Percentiles rank a stretch among this genome's conserved stretches.
Conservation (phyloP, 2,113 vertebrate genomes). For the Engystomops pustulosus region DNA sequence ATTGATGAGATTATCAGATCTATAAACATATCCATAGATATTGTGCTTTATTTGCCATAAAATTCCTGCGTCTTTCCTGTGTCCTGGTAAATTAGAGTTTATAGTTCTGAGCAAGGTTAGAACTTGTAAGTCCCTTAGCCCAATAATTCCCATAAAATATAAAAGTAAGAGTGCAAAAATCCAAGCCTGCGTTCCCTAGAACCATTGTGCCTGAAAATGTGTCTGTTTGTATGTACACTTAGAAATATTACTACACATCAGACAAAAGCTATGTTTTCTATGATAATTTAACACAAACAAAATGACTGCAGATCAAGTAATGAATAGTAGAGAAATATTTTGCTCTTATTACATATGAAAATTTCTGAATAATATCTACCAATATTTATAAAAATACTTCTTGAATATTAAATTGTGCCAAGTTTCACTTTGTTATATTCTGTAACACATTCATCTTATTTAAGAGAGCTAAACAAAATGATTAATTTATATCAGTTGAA, state of each 20-base stretch:
- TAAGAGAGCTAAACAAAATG: background rate
- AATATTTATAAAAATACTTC: background rate
- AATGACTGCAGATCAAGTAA: background rate
- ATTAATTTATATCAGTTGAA: background rate
- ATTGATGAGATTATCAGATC: background rate
- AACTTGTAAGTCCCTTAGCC: background rate
- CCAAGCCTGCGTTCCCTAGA: slow-evolving; percentile 3
- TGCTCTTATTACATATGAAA: background rate
- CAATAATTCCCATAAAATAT: slow-evolving; percentile 2
- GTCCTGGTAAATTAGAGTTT: background rate
- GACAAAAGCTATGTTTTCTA: slow-evolving; percentile 5
- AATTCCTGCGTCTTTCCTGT: background rate
- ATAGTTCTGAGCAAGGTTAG: background rate
- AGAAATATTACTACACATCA: slow-evolving; percentile 16
- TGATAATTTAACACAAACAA: background rate
- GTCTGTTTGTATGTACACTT: slow-evolving; percentile 26
- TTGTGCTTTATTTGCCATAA: background rate
- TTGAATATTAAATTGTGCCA: background rate
- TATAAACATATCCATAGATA: background rate
- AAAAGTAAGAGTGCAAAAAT: slow-evolving; percentile 19
- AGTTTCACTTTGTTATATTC: background rate
- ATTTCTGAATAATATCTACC: background rate
- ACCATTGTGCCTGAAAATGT: slow-evolving; percentile 42
- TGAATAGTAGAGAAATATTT: background rate
- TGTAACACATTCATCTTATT: background rate